These are phyloP conservation scores for Ametastegia equiseti DNA, from an alignment of 2,888 invertebrate genomes.

Conservation along the genomic window DNA sequence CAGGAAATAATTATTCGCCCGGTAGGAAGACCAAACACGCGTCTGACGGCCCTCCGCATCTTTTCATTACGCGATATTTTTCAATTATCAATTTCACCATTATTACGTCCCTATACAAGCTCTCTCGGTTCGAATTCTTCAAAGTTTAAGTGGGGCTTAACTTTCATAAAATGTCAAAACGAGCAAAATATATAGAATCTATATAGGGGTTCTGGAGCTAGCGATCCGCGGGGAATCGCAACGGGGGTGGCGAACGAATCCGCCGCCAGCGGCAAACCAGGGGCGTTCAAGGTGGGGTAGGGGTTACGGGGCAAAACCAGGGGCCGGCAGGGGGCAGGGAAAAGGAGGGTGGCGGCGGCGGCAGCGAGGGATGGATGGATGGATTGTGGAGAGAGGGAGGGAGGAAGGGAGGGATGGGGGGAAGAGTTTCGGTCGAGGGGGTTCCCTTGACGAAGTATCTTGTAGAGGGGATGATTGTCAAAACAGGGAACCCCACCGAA, in stretches of 20 bases:
- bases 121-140: slow-evolving; percentile 58
- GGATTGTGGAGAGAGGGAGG: background rate
- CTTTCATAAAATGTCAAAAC: slow-evolving; percentile 67
- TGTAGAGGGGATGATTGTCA: slow-evolving; percentile 66
- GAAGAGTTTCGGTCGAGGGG: background rate
- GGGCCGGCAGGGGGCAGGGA: background rate
- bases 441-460: slow-evolving; percentile 46
- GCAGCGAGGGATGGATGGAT: slow-evolving; percentile 46
- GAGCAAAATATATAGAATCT: slow-evolving; percentile 54
- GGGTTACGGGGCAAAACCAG: too few relatives aligned
- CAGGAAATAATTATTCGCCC: background rate
- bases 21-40: background rate
- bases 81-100: slow-evolving; percentile 37
- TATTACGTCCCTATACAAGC: slow-evolving; percentile 14
- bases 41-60: background rate
- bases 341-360: slow-evolving; percentile 9
- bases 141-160: slow-evolving; percentile 65
- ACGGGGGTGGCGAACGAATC: slow-evolving; percentile 35
- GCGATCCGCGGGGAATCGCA: slow-evolving; percentile 46
- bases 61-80: slow-evolving; percentile 28
- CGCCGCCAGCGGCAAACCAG: slow-evolving; percentile 30
- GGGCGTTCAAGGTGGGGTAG: slow-evolving; percentile 11
- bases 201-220: slow-evolving; percentile 47
- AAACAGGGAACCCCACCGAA: slow-evolving; percentile 71
- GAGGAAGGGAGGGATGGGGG: slow-evolving; percentile 46